These are phyloP conservation scores for Enteromius trimaculatus DNA, from an alignment of 2,797 vertebrate genomes.

Conservation along the genomic window DNA sequence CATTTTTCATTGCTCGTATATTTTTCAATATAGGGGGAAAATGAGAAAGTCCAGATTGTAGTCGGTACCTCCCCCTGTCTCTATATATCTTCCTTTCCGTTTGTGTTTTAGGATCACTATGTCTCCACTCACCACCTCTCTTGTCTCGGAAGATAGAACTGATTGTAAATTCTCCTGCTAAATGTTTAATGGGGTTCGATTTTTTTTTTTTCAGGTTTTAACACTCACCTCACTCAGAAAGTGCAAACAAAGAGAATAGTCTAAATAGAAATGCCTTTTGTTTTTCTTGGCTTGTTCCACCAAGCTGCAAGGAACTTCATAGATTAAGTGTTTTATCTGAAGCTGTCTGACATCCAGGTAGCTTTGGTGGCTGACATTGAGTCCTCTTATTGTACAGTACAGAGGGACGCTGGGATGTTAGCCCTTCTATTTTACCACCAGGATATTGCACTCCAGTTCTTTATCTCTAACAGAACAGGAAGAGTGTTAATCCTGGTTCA, in stretches of 20 bases:
- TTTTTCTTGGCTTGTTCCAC: constrained; percentile 51
- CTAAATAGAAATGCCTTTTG: constrained; percentile 51
- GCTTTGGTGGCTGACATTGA: constrained; percentile 1
- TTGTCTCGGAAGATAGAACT: constrained; percentile 54
- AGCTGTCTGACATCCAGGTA: constrained; percentile 49
- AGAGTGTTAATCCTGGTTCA: constrained; percentile 22
- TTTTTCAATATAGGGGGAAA: constrained; percentile 27
- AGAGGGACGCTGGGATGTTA: constrained; percentile 35
- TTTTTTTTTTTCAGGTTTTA: constrained; percentile 35
- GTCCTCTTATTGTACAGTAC: constrained; percentile 35
- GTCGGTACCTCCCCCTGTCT: constrained; percentile 26
- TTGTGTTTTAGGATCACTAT: constrained; percentile 50
- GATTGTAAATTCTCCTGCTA: constrained; percentile 51
- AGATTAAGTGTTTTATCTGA: constrained; percentile 57
- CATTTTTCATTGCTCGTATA: constrained; percentile 42
- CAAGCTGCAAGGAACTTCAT: constrained; percentile 14
- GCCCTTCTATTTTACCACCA: constrained; percentile 34
- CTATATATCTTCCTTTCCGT: constrained; percentile 52
- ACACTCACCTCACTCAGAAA: background rate
- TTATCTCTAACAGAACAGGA: constrained; percentile 25
- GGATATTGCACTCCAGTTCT: constrained; percentile 37
- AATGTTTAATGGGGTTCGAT: constrained; percentile 60
- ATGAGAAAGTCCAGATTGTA: constrained; percentile 28
- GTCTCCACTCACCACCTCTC: constrained; percentile 42
- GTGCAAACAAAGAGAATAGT: constrained; percentile 42